Percentiles rank a stretch among this genome's conserved stretches.
Evolutionary conservation across 2,113 vertebrate genomes (phyloP).

Genomic region (Misgurnus mizolepis): DNA sequence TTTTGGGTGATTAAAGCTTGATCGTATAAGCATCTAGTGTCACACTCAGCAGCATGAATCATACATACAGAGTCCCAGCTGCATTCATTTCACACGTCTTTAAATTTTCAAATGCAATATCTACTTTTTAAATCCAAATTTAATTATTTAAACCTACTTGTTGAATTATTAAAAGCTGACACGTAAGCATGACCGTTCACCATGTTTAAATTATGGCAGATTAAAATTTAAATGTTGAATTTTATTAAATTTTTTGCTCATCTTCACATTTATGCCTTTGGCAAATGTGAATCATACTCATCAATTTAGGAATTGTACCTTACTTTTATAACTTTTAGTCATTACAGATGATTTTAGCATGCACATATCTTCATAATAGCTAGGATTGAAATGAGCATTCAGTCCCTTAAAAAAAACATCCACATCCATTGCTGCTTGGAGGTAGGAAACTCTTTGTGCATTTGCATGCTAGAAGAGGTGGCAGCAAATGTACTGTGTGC

Average conservation of each 20-base stretch:
- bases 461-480: constrained; percentile 31
- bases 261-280: neutral
- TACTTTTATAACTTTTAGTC: neutral
- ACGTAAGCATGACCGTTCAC: constrained; percentile 1
- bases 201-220: constrained; percentile 21
- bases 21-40: neutral
- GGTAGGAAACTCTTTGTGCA: neutral
- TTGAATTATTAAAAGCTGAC: constrained; percentile 59
- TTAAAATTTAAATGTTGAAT: constrained; percentile 13
- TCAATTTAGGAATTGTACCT: neutral
- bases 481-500: constrained; percentile 7
- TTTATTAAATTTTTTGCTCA: neutral
- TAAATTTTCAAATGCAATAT: constrained; percentile 60
- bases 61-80: constrained; percentile 15
- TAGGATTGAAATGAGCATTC: neutral
- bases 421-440: neutral
- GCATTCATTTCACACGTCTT: constrained; percentile 21
- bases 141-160: constrained; percentile 43
- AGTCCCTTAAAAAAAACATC: neutral
- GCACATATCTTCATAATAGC: neutral
- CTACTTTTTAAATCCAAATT: constrained; percentile 49
- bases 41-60: constrained; percentile 5
- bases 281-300: neutral
- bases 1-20: constrained; percentile 6
- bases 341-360: neutral